Base-by-base conservation (phyloP, 2,113 vertebrate species). In the Ammodytes marinus region DNA sequence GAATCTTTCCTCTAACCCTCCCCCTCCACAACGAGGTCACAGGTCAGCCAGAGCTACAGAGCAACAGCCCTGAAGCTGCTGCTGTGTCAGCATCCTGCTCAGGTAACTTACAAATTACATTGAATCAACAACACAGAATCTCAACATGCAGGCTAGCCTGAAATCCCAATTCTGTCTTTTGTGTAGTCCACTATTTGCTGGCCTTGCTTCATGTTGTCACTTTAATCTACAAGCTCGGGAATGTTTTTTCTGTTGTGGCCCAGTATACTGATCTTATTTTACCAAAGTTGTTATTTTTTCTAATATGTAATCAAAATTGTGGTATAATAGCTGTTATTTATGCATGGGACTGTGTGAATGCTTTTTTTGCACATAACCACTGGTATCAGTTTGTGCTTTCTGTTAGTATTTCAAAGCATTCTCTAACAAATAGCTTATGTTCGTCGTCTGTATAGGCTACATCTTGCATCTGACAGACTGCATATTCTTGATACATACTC, bases 31-130 rank as follows among this genome's bases (percentile, higher is more conserved):
- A 42, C 19, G 19, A 76, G 74, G 69, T 80, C 80, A 84, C 53
- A 84, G 78, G 72, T 86, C 73, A 86, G 35, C 11, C 35, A 68
- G 52, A 43, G 67, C 27, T 42, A 37, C 6, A 19, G 46, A 58
- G 8, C 3, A 53, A 42, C 69, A 40, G 7, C 59, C 50, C 35
- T 59, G 47, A 14, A 46, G 61, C 40, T 59, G 6, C 1, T 19
- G 11, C 14, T 14, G 11, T 12, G 42, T 65, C 50, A 39, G 46
- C 19, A 27, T 19, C 13, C 49, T 19, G 14, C 70, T 59, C 5
- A 12, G 13, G 27, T 47, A 3, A n/a, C n/a, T 50, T 13, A 57
- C 12, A 63, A 43, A 39, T 13, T 8, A 6, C 66, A 53, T 61
- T 27, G 27, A 27, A 27, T 27, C 27, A 27, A 27, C 27, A 27